phyloP scores from a whole-genome alignment of 2,797 vertebrate species.

The Orestias chungarensis region DNA sequence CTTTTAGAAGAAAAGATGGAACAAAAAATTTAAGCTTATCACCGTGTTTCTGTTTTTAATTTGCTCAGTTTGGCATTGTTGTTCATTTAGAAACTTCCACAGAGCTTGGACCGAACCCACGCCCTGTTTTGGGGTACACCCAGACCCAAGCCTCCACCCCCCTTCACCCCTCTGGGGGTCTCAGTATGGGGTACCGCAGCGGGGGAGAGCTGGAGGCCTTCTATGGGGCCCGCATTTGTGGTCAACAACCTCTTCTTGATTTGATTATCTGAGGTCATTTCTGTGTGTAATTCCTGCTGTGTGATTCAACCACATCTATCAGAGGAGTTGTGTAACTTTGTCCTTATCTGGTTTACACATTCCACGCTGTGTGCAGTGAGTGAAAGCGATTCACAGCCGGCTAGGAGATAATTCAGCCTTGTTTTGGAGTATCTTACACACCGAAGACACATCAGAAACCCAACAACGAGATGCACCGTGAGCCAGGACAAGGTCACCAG shows the following conservation, averaged over 20 bases:
- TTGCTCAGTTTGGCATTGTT: background rate
- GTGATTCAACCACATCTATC: conserved; percentile 48
- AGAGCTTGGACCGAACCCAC: background rate
- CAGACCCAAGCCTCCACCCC: conserved; percentile 15
- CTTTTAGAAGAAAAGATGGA: background rate
- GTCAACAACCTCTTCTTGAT: conserved; percentile 56
- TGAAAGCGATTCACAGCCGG: conserved; percentile 7
- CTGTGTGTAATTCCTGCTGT: conserved; percentile 15
- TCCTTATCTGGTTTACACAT: conserved; percentile 70
- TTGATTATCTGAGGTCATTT: conserved; percentile 62
- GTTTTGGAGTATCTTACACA: conserved; percentile 23
- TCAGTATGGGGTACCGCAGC: conserved; percentile 41
- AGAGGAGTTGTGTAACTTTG: conserved; percentile 20
- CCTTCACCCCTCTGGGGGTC: conserved; percentile 41
- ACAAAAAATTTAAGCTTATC: too few relatives aligned
- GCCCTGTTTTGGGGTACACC: background rate
- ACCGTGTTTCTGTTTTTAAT: background rate
- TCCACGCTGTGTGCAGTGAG: conserved; percentile 25
- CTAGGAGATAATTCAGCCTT: conserved; percentile 15
- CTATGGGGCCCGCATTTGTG: conserved; percentile 15
- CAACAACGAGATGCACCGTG: background rate
- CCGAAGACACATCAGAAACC: background rate
- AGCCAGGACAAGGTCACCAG: background rate
- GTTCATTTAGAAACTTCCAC: background rate
- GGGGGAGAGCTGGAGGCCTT: conserved; percentile 18